Conservation (phyloP, 2,113 vertebrate genomes). For the Phalacrocorax aristotelis region DNA sequence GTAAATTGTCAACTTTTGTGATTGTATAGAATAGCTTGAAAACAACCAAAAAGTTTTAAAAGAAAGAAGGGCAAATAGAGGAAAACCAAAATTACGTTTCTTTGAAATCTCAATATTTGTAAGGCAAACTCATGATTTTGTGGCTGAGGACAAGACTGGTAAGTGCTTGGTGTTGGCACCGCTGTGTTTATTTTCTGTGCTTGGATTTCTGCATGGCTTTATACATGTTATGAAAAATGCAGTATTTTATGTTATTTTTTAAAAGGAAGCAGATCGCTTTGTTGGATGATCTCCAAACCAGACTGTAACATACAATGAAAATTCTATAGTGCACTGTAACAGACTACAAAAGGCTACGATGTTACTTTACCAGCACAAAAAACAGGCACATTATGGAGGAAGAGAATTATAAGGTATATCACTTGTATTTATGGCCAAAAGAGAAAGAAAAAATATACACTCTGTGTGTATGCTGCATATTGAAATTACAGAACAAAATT, state of each 20-base stretch:
- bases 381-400: not conserved
- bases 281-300: conserved; percentile 54
- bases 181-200: conserved; percentile 41
- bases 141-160: conserved; percentile 20
- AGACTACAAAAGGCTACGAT: conserved; percentile 19
- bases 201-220: conserved; percentile 46
- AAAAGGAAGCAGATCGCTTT: conserved; percentile 43
- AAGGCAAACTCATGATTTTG: conserved; percentile 54
- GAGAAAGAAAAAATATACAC: not conserved
- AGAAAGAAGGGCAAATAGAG: conserved; percentile 1
- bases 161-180: conserved; percentile 33
- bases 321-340: conserved; percentile 27
- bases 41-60: not conserved
- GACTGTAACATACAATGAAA: conserved; percentile 49
- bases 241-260: conserved; percentile 45
- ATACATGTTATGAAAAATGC: conserved; percentile 17
- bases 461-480: not conserved
- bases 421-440: not conserved
- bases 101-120: conserved; percentile 35
- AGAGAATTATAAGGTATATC: conserved; percentile 13
- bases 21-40: not conserved
- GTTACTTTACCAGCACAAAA: conserved; percentile 16
- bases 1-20: conserved; percentile 13
- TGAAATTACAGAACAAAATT: conserved; percentile 46
- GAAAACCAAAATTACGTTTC: conserved; percentile 7